Base-by-base conservation (phyloP, 1,140 invertebrate species). In the Saccostrea glomerata region DNA sequence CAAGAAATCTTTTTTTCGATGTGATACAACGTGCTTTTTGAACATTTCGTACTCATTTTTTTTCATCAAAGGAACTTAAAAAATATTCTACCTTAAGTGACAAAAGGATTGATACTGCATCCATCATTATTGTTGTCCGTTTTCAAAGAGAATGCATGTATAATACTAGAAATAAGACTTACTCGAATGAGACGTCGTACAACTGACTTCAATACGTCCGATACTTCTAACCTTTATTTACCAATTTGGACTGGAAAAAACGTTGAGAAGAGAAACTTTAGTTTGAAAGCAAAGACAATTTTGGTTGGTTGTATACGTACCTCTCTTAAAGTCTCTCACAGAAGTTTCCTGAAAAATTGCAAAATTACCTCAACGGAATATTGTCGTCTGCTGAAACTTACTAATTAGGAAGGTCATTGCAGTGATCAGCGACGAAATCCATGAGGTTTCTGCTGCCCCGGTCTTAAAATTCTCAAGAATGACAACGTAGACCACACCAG, bases 401-500 rank as follows among this genome's bases (percentile, higher is more conserved):
- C 89, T 85, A 30, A 84, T 82, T 9, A 87, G 77, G 40, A 87
- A 89, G 15, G 86, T 70, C 66, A 87, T 86, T 23, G 90, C 88
- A 7, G 88, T 87, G 13, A 88, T 87, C 4, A 90, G 55, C 12
- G 97, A 97, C 0, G 97, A 97, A 70, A 98, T 97, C 97, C 97
- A 98, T 0, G 98, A 97, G 0, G 98, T 98, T 92, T 98, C 97
- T 25, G 97, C 96, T 90, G 97, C 97, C 1, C 96, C 96, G 60
- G 97, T 97, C 17, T 96, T 95, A 93, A 98, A 99, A 91, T 98
- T 97, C 15, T 97, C 96, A 17, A 98, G 94, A 91, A 99, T 97
- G 92, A 98, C 97, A 0, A 97, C 97, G 92, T 97, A 98, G 11
- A 98, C 96, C 0, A 98, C 95, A 0, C 98, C 98, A 94, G 98